Percentiles rank a stretch among this genome's conserved stretches.
Evolutionary conservation across 2,888 invertebrate genomes (phyloP).

Genomic region (Hemicrepidius hirtus): DNA sequence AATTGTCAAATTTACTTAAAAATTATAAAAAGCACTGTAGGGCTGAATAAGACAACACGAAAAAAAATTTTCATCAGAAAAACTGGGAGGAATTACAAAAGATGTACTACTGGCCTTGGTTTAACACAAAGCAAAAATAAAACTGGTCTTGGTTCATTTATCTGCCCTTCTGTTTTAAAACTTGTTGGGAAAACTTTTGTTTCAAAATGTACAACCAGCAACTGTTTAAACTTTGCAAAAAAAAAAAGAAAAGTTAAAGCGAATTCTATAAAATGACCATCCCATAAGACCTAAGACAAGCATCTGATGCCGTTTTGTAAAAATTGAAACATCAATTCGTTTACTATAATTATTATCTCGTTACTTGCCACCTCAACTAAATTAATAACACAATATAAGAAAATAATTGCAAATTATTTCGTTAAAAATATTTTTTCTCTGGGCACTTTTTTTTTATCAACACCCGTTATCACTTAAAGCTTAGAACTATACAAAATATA

Average conservation of each 20-base stretch:
- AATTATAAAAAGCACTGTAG: no score
- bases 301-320: conserved; percentile 3
- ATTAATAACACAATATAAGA: conserved; percentile 24
- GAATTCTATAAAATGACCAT: neutral
- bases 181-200: no score
- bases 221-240: neutral
- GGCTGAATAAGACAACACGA: no score
- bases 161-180: no score
- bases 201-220: neutral
- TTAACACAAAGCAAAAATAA: no score
- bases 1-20: no score
- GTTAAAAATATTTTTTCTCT: conserved; percentile 25
- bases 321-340: conserved; percentile 7
- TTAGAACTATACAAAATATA: conserved; percentile 30
- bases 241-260: neutral
- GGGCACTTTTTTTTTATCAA: conserved; percentile 20
- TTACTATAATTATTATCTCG: conserved; percentile 6
- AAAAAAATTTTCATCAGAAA: no score
- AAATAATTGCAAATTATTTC: conserved; percentile 37
- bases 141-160: no score
- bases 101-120: no score
- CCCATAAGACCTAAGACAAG: neutral
- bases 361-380: conserved; percentile 27
- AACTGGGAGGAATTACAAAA: no score
- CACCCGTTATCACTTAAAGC: conserved; percentile 40